Evolutionary conservation across 2,888 invertebrate genomes (phyloP).

Genomic region (Caenorhabditis japonica): DNA sequence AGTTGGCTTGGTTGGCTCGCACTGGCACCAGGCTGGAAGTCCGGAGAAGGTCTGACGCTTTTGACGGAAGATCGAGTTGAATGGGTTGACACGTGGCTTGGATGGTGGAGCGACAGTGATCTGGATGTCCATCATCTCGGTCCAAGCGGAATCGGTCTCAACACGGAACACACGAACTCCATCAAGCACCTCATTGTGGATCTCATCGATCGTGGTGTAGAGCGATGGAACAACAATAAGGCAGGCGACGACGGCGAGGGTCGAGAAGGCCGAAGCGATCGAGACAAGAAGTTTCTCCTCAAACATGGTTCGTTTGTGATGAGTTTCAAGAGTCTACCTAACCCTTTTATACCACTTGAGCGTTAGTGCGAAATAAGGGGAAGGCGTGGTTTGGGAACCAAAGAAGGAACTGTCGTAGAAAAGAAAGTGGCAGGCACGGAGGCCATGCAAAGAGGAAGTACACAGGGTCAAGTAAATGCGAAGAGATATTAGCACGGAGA

Average conservation of each 20-base stretch:
- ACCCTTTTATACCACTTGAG: slow-evolving; percentile 43
- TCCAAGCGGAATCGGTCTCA: slow-evolving; percentile 75
- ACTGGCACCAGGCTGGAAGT: slow-evolving; percentile 75
- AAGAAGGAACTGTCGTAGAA: slow-evolving; percentile 39
- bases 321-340: not conserved
- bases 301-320: slow-evolving; percentile 54
- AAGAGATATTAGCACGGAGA: slow-evolving; percentile 20
- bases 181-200: slow-evolving; percentile 65
- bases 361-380: not conserved
- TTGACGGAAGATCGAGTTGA: slow-evolving; percentile 74
- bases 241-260: slow-evolving; percentile 68
- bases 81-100: slow-evolving; percentile 68
- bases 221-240: slow-evolving; percentile 72
- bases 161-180: slow-evolving; percentile 74
- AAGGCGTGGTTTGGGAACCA: slow-evolving; percentile 30
- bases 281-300: slow-evolving; percentile 68
- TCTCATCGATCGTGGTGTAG: slow-evolving; percentile 71
- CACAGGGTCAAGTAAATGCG: slow-evolving; percentile 10
- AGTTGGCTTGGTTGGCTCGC: slow-evolving; percentile 72
- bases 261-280: slow-evolving; percentile 61
- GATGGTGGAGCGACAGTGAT: slow-evolving; percentile 73
- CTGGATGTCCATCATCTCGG: slow-evolving; percentile 75
- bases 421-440: slow-evolving; percentile 37
- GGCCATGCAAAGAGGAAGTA: slow-evolving; percentile 37
- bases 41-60: slow-evolving; percentile 69